Conservation (phyloP, 2,888 invertebrate genomes). For the Microctonus aethiopoides region DNA sequence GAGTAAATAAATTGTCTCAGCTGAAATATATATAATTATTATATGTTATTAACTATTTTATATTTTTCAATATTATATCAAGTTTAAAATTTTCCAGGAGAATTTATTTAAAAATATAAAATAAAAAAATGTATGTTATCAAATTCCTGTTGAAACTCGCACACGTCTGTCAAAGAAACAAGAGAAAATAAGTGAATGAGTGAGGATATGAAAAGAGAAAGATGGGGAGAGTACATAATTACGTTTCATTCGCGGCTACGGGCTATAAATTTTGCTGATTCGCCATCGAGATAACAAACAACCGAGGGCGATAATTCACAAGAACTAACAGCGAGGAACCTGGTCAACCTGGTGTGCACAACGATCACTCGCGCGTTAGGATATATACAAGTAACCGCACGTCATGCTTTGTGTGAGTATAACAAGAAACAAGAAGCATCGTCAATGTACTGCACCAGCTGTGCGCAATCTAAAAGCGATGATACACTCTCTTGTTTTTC, state of each 20-base stretch:
- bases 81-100: too few relatives aligned
- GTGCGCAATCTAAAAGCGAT: slow-evolving; percentile 32
- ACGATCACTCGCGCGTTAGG: slow-evolving; percentile 4
- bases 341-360: slow-evolving; percentile 29
- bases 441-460: slow-evolving; percentile 41
- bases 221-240: slow-evolving; percentile 50
- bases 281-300: slow-evolving; percentile 50
- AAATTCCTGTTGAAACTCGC: neutral
- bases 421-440: slow-evolving; percentile 49
- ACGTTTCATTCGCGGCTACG: slow-evolving; percentile 56
- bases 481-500: slow-evolving; percentile 9
- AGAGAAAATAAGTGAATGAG: neutral
- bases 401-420: slow-evolving; percentile 46
- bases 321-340: slow-evolving; percentile 26
- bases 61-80: too few relatives aligned
- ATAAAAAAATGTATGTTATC: neutral
- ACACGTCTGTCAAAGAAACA: neutral
- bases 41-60: too few relatives aligned
- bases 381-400: neutral
- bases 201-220: neutral
- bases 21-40: too few relatives aligned
- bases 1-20: too few relatives aligned
- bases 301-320: slow-evolving; percentile 55
- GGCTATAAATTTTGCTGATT: slow-evolving; percentile 59
- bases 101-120: too few relatives aligned